Base-by-base conservation (phyloP, 1,140 invertebrate species). In the Holotrichia oblita region DNA sequence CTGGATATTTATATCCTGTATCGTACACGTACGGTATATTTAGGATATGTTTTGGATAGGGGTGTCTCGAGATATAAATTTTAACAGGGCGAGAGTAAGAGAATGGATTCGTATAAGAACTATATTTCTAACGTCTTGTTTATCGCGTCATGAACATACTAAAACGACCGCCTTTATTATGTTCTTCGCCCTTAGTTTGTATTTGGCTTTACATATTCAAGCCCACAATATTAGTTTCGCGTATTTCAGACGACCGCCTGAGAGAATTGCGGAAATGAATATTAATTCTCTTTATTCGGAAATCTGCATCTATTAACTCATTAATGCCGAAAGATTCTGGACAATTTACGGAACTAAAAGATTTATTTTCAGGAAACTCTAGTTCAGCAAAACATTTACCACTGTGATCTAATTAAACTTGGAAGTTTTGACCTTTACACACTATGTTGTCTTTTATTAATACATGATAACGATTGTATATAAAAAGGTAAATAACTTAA, bases 61-160 rank as follows among this genome's bases (percentile, higher is more conserved):
- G 27, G 61, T 69, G 61, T 34, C 22, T 22, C 22, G 61, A 24
- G 61, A 69, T 69, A 69, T 69, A 69, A 69, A 69, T 69, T 69
- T 69, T 17, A 20, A 10, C 17, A 3, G 20, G 8, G 61, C 6
- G 61, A 69, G 14, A n/a, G 17, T 55, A 17, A 12, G 61, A 69
- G 14, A n/a, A 55, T 55, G 48, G 48, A 69, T 69, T 69, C 22
- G 61, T 22, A 12, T 34, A 9, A 74, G 73, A 44, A 74, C 73
- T 74, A 74, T 74, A 74, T 74, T 74, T 74, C 73, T 74, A 74
- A 41, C 73, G 73, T 74, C 73, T 74, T 74, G 73, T 74, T 74
- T 74, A 74, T 74, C 73, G 41, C 73, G 73, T 74, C 73, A 44
- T 74, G 73, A 74, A 74, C 73, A 74, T 44, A 41, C 73, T 41